Evolutionary conservation across 2,888 invertebrate species (phyloP).

Genomic region (Arctia plantaginis): DNA sequence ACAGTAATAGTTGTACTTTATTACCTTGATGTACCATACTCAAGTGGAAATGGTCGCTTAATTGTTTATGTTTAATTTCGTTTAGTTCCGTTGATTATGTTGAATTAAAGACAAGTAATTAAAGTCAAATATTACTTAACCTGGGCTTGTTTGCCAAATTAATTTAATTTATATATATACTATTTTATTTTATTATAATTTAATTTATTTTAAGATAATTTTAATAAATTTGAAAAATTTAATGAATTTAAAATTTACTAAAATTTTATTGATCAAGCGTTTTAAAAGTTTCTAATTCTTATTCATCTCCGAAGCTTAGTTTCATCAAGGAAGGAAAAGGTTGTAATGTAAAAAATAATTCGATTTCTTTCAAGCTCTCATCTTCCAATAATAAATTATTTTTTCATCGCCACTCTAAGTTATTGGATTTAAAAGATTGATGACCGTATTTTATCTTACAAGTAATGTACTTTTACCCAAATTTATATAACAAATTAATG

Average conservation of each 20-base stretch:
- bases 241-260: neutral
- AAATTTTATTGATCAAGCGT: neutral
- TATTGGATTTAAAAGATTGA: conserved; percentile 37
- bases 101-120: too few relatives aligned
- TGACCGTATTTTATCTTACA: conserved; percentile 5
- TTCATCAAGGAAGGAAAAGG: neutral
- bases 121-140: neutral
- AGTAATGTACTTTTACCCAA: neutral
- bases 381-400: conserved; percentile 31
- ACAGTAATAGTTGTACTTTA: too few relatives aligned
- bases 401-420: conserved; percentile 18
- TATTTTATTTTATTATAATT: too few relatives aligned
- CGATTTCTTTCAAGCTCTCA: conserved; percentile 14
- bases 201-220: too few relatives aligned
- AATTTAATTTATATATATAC: too few relatives aligned
- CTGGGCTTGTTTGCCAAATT: too few relatives aligned
- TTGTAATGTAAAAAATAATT: neutral
- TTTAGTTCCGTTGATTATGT: too few relatives aligned
- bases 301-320: neutral
- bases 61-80: neutral
- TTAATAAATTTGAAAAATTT: too few relatives aligned
- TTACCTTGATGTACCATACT: neutral
- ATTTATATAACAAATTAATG: neutral
- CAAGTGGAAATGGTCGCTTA: neutral
- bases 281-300: neutral